Evolutionary conservation across 2,888 invertebrate genomes (phyloP).

Genomic region (Cerastoderma edule): DNA sequence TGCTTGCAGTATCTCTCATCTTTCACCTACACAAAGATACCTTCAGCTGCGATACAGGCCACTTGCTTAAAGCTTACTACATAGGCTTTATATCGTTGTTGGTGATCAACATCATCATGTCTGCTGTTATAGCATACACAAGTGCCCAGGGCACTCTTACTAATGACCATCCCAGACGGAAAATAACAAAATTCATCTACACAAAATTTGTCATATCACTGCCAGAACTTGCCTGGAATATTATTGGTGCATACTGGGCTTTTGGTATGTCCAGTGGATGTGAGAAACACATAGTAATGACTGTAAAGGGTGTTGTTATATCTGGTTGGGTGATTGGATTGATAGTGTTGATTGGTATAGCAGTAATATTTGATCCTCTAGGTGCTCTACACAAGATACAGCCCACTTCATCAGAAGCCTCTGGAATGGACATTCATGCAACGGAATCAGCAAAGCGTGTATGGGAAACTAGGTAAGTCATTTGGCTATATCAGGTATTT

Average conservation of each 20-base stretch:
- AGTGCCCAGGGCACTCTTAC: slow-evolving; percentile 90
- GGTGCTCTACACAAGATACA: slow-evolving; percentile 86
- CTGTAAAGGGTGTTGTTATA: slow-evolving; percentile 88
- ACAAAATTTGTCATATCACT: slow-evolving; percentile 90
- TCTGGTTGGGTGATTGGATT: slow-evolving; percentile 93
- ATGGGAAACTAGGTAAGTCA: slow-evolving; percentile 75
- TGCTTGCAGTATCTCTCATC: slow-evolving; percentile 88
- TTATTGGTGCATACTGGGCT: slow-evolving; percentile 93
- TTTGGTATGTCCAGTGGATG: slow-evolving; percentile 84
- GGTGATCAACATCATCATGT: slow-evolving; percentile 80
- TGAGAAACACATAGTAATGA: slow-evolving; percentile 69
- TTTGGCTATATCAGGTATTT: too few species aligned
- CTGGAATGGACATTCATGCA: slow-evolving; percentile 19
- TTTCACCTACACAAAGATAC: slow-evolving; percentile 87
- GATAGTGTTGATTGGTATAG: slow-evolving; percentile 88
- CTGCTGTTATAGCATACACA: slow-evolving; percentile 76
- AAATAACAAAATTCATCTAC: slow-evolving; percentile 89
- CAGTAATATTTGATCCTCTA: slow-evolving; percentile 92
- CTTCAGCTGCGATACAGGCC: slow-evolving; percentile 89
- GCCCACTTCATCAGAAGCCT: slow-evolving; percentile 21
- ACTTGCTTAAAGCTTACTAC: slow-evolving; percentile 89
- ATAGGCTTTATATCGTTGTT: slow-evolving; percentile 86
- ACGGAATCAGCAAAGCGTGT: slow-evolving; percentile 62
- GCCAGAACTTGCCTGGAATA: slow-evolving; percentile 91
- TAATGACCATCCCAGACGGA: slow-evolving; percentile 88